A percentile compares a stretch with the other conserved stretches of the same genome.
Conservation (phyloP, 2,113 vertebrate genomes). For the Sclerurus mexicanus region DNA sequence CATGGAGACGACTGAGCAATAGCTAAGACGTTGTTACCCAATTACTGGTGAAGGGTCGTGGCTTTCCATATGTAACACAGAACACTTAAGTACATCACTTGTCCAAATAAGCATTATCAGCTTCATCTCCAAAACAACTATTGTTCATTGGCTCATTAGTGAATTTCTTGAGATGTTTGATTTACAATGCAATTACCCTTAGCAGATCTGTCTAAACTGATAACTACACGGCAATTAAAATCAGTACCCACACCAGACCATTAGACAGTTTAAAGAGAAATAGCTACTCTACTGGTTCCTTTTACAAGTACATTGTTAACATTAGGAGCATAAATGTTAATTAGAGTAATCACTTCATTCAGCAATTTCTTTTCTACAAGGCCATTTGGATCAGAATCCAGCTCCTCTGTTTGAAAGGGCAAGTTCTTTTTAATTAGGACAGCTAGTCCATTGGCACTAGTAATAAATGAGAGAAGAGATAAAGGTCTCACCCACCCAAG, state of each 20-base stretch:
- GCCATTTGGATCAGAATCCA: conserved; percentile 61
- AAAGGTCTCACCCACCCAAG: not conserved
- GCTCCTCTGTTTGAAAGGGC: conserved; percentile 50
- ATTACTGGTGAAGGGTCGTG: not conserved
- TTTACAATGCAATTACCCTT: conserved; percentile 15
- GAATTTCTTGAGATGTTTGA: conserved; percentile 31
- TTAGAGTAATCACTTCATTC: conserved; percentile 71
- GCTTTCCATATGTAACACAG: not conserved
- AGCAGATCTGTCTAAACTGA: conserved; percentile 50
- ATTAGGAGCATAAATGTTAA: conserved; percentile 60
- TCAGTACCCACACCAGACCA: not conserved
- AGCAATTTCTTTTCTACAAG: conserved; percentile 65
- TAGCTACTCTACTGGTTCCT: conserved; percentile 15
- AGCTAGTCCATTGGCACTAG: conserved; percentile 52
- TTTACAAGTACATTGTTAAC: conserved; percentile 50
- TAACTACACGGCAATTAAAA: conserved; percentile 66
- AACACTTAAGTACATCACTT: not conserved
- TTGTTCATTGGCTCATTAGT: not conserved
- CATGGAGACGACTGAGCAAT: not conserved
- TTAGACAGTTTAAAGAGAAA: conserved; percentile 30
- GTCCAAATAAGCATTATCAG: not conserved
- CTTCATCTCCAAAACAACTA: conserved; percentile 12
- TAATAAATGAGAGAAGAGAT: conserved; percentile 38
- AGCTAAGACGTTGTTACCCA: not conserved
- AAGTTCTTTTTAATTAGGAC: conserved; percentile 68